phyloP scores from a whole-genome alignment of 1,140 invertebrate species.

The Drepana arcuata region DNA sequence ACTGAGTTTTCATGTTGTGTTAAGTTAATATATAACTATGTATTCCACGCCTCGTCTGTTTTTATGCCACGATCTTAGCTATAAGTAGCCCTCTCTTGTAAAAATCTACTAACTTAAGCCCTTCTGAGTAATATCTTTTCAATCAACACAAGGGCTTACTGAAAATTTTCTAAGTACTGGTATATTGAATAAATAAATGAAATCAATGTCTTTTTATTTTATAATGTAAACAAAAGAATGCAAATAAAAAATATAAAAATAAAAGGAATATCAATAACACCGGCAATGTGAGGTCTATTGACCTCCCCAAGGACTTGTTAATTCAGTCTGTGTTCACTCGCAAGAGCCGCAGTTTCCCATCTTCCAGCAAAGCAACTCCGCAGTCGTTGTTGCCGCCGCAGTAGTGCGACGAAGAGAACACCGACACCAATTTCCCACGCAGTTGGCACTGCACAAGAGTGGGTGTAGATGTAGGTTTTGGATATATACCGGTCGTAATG shows the following conservation, averaged over 20 bases:
- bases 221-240: conserved; percentile 3
- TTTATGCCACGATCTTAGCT: conserved; percentile 6
- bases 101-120: conserved; percentile 7
- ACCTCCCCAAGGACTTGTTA: not conserved
- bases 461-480: too few relatives aligned
- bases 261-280: conserved; percentile 2
- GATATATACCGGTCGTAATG: too few relatives aligned
- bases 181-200: conserved; percentile 17
- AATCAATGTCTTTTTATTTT: conserved; percentile 2
- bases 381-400: conserved; percentile 47
- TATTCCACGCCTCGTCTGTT: conserved; percentile 1
- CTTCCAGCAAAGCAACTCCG: conserved; percentile 32
- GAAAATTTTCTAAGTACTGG: conserved; percentile 18
- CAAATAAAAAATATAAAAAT: conserved; percentile 4
- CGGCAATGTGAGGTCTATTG: not conserved
- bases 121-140: conserved; percentile 5
- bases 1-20: too few relatives aligned
- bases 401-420: conserved; percentile 48
- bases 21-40: too few relatives aligned
- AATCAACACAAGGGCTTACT: conserved; percentile 1
- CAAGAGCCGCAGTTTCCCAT: conserved; percentile 33
- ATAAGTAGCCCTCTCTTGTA: conserved; percentile 10
- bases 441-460: conserved; percentile 34
- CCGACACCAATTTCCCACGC: conserved; percentile 37
- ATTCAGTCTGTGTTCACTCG: conserved; percentile 22